Evolutionary conservation across 2,797 vertebrate species (phyloP).

Genomic region (Perodicticus potto): DNA sequence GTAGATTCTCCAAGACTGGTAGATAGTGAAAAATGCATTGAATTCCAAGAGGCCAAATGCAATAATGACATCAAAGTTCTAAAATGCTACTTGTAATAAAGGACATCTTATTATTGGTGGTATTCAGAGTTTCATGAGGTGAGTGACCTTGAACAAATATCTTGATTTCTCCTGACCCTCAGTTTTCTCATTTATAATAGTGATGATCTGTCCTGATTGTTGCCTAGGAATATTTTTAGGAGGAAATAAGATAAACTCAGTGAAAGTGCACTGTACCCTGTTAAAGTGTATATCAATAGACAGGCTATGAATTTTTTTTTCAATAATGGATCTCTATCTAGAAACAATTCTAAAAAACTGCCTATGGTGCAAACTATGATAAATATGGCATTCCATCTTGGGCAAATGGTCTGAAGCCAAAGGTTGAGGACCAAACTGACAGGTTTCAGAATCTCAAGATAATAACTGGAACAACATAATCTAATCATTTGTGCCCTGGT

Average conservation of each 20-base stretch:
- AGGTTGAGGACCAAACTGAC: background rate
- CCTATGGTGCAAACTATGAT: background rate
- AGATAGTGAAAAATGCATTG: background rate
- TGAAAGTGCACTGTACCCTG: background rate
- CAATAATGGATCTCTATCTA: constrained; percentile 19
- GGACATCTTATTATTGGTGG: constrained; percentile 20
- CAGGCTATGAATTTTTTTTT: background rate
- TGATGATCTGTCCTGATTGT: background rate
- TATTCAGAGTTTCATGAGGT: constrained; percentile 41
- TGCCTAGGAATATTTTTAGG: background rate
- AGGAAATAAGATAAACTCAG: constrained; percentile 41
- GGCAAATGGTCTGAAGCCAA: background rate
- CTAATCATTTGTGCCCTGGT: no score
- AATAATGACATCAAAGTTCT: constrained; percentile 6
- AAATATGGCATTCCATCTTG: background rate
- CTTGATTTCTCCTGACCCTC: constrained; percentile 6
- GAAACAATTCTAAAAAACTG: constrained; percentile 33
- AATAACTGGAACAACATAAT: background rate
- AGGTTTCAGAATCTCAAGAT: constrained; percentile 33
- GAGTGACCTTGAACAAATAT: background rate
- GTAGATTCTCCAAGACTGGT: background rate
- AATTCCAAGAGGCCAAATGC: background rate
- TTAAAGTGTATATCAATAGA: background rate
- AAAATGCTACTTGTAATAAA: constrained; percentile 54
- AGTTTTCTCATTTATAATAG: constrained; percentile 20